phyloP scores from a whole-genome alignment of 23 tunicate genomes.

The Botrylloides violaceus region DNA sequence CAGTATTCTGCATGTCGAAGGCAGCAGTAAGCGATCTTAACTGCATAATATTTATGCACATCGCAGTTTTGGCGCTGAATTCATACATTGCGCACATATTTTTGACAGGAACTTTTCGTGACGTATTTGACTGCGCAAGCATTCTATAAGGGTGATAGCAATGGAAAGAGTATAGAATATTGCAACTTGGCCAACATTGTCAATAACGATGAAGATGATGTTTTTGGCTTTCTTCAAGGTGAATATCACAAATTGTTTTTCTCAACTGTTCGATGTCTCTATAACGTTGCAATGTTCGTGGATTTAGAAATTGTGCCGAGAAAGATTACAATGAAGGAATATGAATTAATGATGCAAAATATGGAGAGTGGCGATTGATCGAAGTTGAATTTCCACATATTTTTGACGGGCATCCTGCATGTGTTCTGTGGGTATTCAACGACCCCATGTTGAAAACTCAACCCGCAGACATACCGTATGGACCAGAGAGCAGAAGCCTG shows the following conservation, averaged over 20 bases:
- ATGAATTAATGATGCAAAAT: slow-evolving; percentile 14
- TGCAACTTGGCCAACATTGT: slow-evolving; percentile 54
- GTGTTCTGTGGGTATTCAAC: too few species aligned
- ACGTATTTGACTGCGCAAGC: slow-evolving; percentile 46
- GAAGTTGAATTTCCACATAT: too few species aligned
- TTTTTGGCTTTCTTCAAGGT: slow-evolving; percentile 78
- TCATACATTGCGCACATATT: too few species aligned
- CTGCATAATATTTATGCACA: background rate
- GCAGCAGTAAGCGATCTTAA: slow-evolving; percentile 41
- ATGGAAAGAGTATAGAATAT: slow-evolving; percentile 27
- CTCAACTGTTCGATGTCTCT: background rate
- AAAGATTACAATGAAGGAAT: slow-evolving; percentile 70
- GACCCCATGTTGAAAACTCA: too few species aligned
- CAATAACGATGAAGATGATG: slow-evolving; percentile 63
- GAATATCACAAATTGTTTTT: background rate
- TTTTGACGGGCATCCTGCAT: too few species aligned
- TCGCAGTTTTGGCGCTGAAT: too few species aligned
- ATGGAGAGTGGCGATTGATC: background rate
- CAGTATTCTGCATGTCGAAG: slow-evolving; percentile 59
- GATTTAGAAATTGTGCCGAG: slow-evolving; percentile 65
- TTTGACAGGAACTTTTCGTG: slow-evolving; percentile 79
- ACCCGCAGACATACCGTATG: too few species aligned
- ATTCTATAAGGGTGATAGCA: slow-evolving; percentile 17
- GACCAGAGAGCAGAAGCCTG: too few species aligned
- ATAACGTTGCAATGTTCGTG: slow-evolving; percentile 2